Base-by-base conservation (phyloP, 2,888 invertebrate species). In the Trissonchulus latispiculum region DNA sequence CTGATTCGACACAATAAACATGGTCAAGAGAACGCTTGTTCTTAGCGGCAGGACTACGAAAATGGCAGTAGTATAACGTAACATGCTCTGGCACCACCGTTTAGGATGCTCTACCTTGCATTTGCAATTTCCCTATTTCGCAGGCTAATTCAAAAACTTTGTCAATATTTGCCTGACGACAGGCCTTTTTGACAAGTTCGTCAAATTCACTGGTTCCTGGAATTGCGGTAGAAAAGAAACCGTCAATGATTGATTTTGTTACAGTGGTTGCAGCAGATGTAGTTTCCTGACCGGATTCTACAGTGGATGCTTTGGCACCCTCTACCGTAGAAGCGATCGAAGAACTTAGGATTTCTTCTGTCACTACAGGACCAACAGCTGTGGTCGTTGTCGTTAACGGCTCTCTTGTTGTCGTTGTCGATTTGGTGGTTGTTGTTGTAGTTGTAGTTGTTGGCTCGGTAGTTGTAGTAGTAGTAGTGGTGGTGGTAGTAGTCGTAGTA, bases 41-140 rank as follows among this genome's bases (percentile, higher is more conserved):
- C n/a, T n/a, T n/a, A n/a, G n/a, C n/a, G n/a, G n/a, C n/a, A n/a
- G n/a, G n/a, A n/a, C n/a, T n/a, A n/a, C n/a, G n/a, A n/a, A n/a
- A n/a, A n/a, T n/a, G n/a, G n/a, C n/a, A n/a, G n/a, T n/a, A n/a
- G n/a, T n/a, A n/a, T n/a, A n/a, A n/a, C n/a, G n/a, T n/a, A n/a
- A n/a, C n/a, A n/a, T n/a, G n/a, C n/a, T n/a, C n/a, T n/a, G n/a
- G n/a, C n/a, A n/a, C n/a, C n/a, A n/a, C n/a, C n/a, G n/a, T n/a
- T n/a, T n/a, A n/a, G 28, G 31, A 36, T 33, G 31, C 36, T n/a
- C n/a, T 23, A 18, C 35, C 29, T 68, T 68, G 2, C 35, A 68
- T 28, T n/a, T 68, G 69, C 18, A 68, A n/a, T 23, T 68, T 68
- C 15, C 69, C 69, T 8, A 68, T 68, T 68, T 68, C 69, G 36